Percentiles rank a stretch among this genome's conserved stretches.
These are phyloP conservation scores for Mesorhabditis sp. DNA, from an alignment of 2,888 invertebrate genomes.

Conservation along the genomic window DNA sequence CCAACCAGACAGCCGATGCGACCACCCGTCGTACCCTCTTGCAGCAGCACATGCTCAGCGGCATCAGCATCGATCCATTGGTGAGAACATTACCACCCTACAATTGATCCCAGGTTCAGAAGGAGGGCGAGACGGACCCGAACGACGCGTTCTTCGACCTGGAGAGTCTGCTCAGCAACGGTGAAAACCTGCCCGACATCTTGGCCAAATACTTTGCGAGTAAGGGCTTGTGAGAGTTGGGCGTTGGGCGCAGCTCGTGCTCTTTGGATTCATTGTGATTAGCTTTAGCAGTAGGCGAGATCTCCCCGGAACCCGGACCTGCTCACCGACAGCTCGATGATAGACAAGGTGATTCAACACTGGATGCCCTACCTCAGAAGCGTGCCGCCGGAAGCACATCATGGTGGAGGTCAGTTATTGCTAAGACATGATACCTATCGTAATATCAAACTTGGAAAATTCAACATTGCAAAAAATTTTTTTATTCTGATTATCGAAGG, in stretches of 20 bases:
- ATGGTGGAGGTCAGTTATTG: background rate
- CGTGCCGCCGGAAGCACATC: background rate
- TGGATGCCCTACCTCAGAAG: constrained; percentile 4
- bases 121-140: constrained; percentile 1
- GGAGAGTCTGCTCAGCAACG: background rate
- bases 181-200: background rate
- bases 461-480: too few relatives aligned
- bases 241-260: background rate
- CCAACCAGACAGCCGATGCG: background rate
- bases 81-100: background rate
- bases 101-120: background rate
- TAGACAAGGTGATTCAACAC: background rate
- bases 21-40: background rate
- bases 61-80: background rate
- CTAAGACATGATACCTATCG: background rate
- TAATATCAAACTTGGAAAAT: too few relatives aligned
- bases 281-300: background rate
- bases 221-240: background rate
- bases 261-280: background rate
- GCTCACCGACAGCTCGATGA: background rate
- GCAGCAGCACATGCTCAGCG: background rate
- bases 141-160: background rate
- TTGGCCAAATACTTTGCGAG: background rate
- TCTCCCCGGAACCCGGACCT: background rate
- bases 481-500: too few relatives aligned